Base-by-base conservation (phyloP, 2,888 invertebrate genomes). In the Noctua fimbriata region DNA sequence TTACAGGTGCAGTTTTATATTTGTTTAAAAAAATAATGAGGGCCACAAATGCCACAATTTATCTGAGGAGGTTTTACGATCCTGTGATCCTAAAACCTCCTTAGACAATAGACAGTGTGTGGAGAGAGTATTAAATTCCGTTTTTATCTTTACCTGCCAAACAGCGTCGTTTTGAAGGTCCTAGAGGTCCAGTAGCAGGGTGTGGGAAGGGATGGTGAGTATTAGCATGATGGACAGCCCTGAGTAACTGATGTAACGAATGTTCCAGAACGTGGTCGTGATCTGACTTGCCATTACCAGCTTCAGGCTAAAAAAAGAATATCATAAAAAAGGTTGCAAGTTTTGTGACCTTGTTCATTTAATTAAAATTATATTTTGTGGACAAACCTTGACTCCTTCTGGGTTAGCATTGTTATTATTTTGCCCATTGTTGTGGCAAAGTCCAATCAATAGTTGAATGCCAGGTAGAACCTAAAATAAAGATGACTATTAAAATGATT, bases 201-300 rank as follows among this genome's bases (percentile, higher is more conserved):
- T 99, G 99, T 1, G 99, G 99, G 96, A 99, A 98, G 12, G 99
- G 99, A 95, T 99, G 98, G 95, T 99, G 99, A 10, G 99, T 98
- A 95, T 99, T 99, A 91, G 98, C 98, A 93, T 99, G 98, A 95
- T 99, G 99, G 21, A 99, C 98, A 91, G 99, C 99, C 36, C 99
- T 97, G 78, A 99, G 96, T 79, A 99, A 95, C 94, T 99, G 99
- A 95, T 99, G 99, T 79, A 99, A 95, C 0, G 99, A 99, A 94
- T 99, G 99, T 93, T 99, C 99, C 87, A 99, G 95, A n/a, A 99
- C 99, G 93, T 99, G 99, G 95, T 99, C 99, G 93, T 99, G 99
- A 90, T 99, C 99, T 0, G 97, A 97, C 91, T 98, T 96, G 90
- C 93, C 94, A 18, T 92, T 92, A 32, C 92, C 90, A 63, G 92